phyloP scores from a whole-genome alignment of 2,888 invertebrate genomes.

The Drosophila fungiperda region DNA sequence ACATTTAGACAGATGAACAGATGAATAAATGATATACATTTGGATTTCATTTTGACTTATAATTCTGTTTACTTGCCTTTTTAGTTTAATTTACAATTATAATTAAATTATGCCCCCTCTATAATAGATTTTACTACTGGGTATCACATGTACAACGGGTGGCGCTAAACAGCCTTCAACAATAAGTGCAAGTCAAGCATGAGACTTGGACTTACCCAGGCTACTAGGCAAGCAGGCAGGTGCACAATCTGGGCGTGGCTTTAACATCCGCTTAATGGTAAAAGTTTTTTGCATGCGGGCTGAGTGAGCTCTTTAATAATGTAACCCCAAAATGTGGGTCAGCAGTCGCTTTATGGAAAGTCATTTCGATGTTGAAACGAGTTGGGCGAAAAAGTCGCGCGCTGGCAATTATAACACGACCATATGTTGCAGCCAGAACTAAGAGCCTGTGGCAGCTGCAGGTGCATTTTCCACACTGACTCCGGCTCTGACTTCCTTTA shows the following conservation, averaged over 20 bases:
- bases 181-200: conserved; percentile 63
- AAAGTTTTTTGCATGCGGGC: conserved; percentile 52
- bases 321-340: conserved; percentile 67
- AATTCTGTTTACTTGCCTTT: neutral
- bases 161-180: conserved; percentile 58
- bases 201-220: conserved; percentile 44
- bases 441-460: conserved; percentile 71
- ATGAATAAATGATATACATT: neutral
- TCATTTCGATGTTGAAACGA: conserved; percentile 60
- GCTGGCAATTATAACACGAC: conserved; percentile 73
- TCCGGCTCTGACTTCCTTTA: conserved; percentile 2
- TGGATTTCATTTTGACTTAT: neutral
- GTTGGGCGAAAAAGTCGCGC: conserved; percentile 49
- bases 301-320: conserved; percentile 59
- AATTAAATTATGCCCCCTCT: neutral
- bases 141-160: conserved; percentile 25
- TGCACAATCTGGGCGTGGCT: conserved; percentile 62
- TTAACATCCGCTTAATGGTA: conserved; percentile 61
- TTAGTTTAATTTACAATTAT: neutral
- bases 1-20: neutral
- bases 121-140: neutral
- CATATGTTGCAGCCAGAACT: conserved; percentile 69
- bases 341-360: conserved; percentile 69
- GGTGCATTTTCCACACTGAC: conserved; percentile 49
- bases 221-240: conserved; percentile 32